These are phyloP conservation scores for Eleginops maclovinus DNA, from an alignment of 2,113 vertebrate species.

Conservation along the genomic window DNA sequence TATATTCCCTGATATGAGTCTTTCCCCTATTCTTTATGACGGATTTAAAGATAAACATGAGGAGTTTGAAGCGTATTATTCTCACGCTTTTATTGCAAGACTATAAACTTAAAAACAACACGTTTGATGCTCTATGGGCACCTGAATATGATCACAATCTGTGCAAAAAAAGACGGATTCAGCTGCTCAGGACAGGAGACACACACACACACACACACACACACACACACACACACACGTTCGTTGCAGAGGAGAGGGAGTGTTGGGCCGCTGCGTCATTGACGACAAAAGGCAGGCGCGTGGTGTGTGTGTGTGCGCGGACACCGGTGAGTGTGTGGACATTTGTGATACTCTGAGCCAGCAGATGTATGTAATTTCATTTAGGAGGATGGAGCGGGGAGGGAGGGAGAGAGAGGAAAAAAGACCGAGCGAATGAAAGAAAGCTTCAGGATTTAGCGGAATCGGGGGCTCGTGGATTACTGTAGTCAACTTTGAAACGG, in stretches of 20 bases:
- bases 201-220: constrained; percentile 27
- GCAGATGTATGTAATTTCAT: constrained; percentile 91
- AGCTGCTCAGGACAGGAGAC: not conserved
- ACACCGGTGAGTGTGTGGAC: constrained; percentile 73
- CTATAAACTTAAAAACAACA: not conserved
- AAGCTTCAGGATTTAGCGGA: constrained; percentile 84
- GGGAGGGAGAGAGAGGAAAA: constrained; percentile 28
- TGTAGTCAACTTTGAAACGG: constrained; percentile 85
- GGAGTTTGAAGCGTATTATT: not conserved
- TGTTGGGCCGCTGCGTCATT: constrained; percentile 26
- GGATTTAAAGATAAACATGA: not conserved
- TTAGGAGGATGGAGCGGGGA: constrained; percentile 66
- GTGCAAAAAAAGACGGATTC: not conserved
- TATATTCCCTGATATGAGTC: not conserved
- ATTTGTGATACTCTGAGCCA: constrained; percentile 76
- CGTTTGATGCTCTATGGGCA: not conserved
- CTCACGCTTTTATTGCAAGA: not conserved
- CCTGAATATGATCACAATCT: not conserved
- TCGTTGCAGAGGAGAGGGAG: not conserved
- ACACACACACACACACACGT: constrained; percentile 21
- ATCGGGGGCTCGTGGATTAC: constrained; percentile 83
- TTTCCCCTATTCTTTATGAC: not conserved
- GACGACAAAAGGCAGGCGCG: constrained; percentile 59
- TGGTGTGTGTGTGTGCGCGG: constrained; percentile 62
- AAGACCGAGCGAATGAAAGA: constrained; percentile 70